phyloP scores from a whole-genome alignment of 2,113 vertebrate species.

The Lota lota region DNA sequence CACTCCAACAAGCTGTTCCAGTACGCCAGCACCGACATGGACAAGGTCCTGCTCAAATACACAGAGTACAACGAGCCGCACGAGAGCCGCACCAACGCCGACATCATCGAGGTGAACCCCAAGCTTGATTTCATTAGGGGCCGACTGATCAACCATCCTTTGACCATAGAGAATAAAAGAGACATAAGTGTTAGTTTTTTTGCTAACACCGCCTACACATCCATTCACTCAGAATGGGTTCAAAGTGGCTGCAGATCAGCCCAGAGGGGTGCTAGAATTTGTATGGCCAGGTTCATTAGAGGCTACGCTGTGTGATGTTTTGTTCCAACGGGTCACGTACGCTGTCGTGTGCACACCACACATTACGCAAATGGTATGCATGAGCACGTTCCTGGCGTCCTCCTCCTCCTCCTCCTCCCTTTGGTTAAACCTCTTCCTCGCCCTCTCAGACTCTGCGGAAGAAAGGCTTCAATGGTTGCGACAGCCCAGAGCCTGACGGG shows the following conservation, averaged over 20 bases:
- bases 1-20: constrained; percentile 96
- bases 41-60: constrained; percentile 95
- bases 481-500: constrained; percentile 96
- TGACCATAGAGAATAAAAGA: too few relatives aligned
- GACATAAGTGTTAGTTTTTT: too few relatives aligned
- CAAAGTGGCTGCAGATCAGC: too few relatives aligned
- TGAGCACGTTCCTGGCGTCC: too few relatives aligned
- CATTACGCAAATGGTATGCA: too few relatives aligned
- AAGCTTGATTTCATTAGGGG: not conserved
- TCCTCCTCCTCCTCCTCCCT: not conserved
- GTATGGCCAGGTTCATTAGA: too few relatives aligned
- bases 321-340: too few relatives aligned
- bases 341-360: too few relatives aligned
- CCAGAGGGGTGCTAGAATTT: not conserved
- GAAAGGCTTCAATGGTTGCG: constrained; percentile 99
- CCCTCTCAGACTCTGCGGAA: constrained; percentile 89
- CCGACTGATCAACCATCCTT: not conserved
- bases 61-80: constrained; percentile 95
- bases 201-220: too few relatives aligned
- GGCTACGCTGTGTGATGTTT: too few relatives aligned
- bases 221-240: too few relatives aligned
- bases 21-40: constrained; percentile 96
- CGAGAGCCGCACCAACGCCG: constrained; percentile 91
- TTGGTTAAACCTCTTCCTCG: constrained; percentile 18
- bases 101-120: constrained; percentile 86